phyloP scores from a whole-genome alignment of 1,140 invertebrate genomes.

The Acromyrmex heyeri region DNA sequence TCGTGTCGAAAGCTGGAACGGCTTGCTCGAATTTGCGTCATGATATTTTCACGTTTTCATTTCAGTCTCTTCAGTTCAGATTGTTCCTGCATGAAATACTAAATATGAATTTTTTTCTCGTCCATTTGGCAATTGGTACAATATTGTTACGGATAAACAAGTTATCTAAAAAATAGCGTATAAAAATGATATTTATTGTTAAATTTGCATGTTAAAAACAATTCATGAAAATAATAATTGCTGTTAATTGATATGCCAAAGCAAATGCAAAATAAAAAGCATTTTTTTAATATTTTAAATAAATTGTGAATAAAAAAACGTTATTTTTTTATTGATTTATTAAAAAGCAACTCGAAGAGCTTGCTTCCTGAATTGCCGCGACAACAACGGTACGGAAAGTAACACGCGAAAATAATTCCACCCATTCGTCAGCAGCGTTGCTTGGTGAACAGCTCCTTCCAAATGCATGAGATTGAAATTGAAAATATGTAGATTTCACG shows the following conservation, averaged over 20 bases:
- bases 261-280: background rate
- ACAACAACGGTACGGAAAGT: slow-evolving; percentile 4
- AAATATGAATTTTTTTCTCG: slow-evolving; percentile 1
- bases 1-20: background rate
- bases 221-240: background rate
- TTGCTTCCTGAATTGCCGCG: background rate
- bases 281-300: background rate
- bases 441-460: slow-evolving; percentile 45
- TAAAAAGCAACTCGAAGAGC: background rate
- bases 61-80: background rate
- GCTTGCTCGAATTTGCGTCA: background rate
- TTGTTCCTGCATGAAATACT: background rate
- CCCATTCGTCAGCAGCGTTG: slow-evolving; percentile 55
- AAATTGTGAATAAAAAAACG: background rate
- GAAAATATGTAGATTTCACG: slow-evolving; percentile 73
- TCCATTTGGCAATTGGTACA: background rate
- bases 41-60: slow-evolving; percentile 31
- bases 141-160: background rate
- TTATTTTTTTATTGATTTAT: background rate
- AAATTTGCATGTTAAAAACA: background rate
- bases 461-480: slow-evolving; percentile 71
- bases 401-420: slow-evolving; percentile 63
- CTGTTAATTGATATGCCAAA: background rate
- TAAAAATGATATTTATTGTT: background rate
- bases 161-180: background rate